Evolutionary conservation across 2,797 vertebrate genomes (phyloP).

Genomic region (Neosalanx taihuensis): DNA sequence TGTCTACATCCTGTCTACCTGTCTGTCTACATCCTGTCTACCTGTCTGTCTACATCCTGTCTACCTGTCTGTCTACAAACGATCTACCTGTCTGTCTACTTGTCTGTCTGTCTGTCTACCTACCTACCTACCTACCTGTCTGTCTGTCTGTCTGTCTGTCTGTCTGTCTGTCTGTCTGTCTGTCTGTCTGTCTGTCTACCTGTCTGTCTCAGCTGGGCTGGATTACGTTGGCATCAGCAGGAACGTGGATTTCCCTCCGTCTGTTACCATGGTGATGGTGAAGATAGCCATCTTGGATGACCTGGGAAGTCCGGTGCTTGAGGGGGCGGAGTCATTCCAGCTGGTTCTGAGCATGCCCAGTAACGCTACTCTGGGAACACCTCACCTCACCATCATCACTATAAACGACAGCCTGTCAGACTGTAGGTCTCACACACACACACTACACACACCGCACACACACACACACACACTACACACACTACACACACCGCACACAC

Average conservation of each 20-base stretch:
- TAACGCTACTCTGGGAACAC: slow-evolving; percentile 66
- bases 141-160: not conserved
- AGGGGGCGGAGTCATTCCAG: slow-evolving; percentile 72
- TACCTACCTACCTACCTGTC: not conserved
- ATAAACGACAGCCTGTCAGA: slow-evolving; percentile 67
- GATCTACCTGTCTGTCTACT: too few relatives aligned
- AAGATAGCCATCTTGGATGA: slow-evolving; percentile 70
- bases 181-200: not conserved
- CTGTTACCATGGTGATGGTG: slow-evolving; percentile 66
- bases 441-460: not conserved
- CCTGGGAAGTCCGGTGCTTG: slow-evolving; percentile 62
- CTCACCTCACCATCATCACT: slow-evolving; percentile 65
- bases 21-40: not conserved
- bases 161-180: not conserved
- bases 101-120: not conserved
- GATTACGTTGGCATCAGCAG: slow-evolving; percentile 71
- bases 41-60: not conserved
- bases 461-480: not conserved
- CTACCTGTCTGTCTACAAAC: not conserved
- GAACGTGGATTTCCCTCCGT: slow-evolving; percentile 70
- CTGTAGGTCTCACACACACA: slow-evolving; percentile 49
- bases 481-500: too few relatives aligned
- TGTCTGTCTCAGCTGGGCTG: slow-evolving; percentile 60
- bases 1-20: not conserved
- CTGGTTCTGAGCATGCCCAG: slow-evolving; percentile 67